Base-by-base conservation (phyloP, 2,888 invertebrate genomes). In the Myopa testacea region DNA sequence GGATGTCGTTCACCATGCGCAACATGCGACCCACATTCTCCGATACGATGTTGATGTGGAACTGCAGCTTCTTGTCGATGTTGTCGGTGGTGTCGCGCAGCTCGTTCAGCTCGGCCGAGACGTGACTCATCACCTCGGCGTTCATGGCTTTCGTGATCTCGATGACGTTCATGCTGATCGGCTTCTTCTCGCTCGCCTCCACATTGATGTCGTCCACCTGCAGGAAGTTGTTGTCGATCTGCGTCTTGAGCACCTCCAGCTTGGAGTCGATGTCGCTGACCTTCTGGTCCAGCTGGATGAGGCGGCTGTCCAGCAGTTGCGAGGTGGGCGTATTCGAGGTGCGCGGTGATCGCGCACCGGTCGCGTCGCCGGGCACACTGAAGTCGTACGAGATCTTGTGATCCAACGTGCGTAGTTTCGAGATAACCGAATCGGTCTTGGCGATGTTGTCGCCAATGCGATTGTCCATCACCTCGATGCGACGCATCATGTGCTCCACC, bases 131-230 rank as follows among this genome's bases (percentile, higher is more conserved):
- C 52, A 95, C 93, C 89, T 95, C 95, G 38, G 93, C 91, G 87
- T 94, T 95, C 86, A 95, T 91, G n/a, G 95, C 93, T 89, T 95
- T 95, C 3, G 95, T 94, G 78, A 95, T 95, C 89, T 95, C 95
- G 75, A 95, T 92, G 16, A 95, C 93, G 86, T 95, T 95, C 91
- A 95, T 93, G 86, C 95, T 95, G 70, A 95, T 92, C 2, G 95
- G 95, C 85, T 95, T 95, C 89, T 95, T 95, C 89, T 96, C 96
- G 84, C 95, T 95, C 0, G 95, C 95, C 88, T 95, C 95, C 0
- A 94, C 95, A 85, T 95, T 95, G 80, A 95, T 94, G 84, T 96
- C 96, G 85, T 96, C 96, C 19, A 92, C 92, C 76, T 94, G 94
- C 78, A 95, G 90, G 85, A 95, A 94, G 87, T 95, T 95, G 85